These are phyloP conservation scores for Lathamus discolor DNA, from an alignment of 2,113 vertebrate genomes.

Conservation along the genomic window DNA sequence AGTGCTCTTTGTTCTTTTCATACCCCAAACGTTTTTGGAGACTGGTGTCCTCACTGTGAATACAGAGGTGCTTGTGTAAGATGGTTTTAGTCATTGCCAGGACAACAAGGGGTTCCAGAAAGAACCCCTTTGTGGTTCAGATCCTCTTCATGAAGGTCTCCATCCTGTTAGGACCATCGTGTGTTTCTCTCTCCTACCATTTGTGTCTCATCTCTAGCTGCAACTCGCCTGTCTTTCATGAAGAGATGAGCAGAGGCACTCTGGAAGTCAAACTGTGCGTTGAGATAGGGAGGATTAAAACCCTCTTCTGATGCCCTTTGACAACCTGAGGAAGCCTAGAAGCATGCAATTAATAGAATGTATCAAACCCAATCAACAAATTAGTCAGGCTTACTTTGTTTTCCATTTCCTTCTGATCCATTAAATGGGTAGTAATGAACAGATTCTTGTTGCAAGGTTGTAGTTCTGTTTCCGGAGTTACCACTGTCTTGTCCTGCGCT, in stretches of 20 bases:
- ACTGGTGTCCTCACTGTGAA: not conserved
- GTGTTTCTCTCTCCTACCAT: accelerated
- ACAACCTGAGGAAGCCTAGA: not conserved
- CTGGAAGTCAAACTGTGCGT: not conserved
- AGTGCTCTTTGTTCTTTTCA: not conserved
- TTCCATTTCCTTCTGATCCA: not conserved
- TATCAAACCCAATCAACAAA: not conserved
- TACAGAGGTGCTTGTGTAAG: not conserved
- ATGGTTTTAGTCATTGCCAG: not conserved
- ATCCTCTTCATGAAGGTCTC: not conserved
- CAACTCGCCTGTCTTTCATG: not conserved
- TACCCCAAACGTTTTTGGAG: not conserved
- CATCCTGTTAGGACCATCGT: not conserved
- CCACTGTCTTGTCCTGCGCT: not conserved
- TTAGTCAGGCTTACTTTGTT: not conserved
- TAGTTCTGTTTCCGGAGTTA: not conserved
- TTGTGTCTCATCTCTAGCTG: not conserved
- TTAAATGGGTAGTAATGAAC: not conserved
- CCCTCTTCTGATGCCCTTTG: not conserved
- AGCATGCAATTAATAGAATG: not conserved
- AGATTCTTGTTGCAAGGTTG: not conserved
- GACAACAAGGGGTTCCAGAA: not conserved
- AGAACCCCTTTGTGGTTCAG: not conserved
- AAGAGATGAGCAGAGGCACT: not conserved
- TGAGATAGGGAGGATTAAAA: not conserved